Evolutionary conservation across 1,140 invertebrate genomes (phyloP).

Genomic region (Coptotermes formosanus): DNA sequence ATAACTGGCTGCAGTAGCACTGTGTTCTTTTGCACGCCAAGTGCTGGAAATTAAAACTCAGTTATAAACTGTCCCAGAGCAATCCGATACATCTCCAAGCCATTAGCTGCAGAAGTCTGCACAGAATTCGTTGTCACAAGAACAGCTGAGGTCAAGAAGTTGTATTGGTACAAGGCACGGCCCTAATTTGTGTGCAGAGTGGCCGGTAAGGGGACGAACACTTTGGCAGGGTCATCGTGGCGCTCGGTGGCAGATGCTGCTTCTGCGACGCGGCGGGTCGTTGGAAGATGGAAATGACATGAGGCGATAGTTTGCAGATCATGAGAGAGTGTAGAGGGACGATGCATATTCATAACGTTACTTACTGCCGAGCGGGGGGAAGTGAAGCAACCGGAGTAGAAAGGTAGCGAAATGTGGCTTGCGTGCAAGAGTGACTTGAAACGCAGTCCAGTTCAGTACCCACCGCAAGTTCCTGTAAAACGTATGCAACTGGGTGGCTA

Average conservation of each 20-base stretch:
- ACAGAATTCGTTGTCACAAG: background rate
- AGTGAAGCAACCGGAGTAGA: no score
- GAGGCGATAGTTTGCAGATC: conserved; percentile 4
- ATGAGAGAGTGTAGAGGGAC: background rate
- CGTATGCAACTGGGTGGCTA: no score
- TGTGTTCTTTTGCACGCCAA: no score
- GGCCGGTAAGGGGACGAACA: background rate
- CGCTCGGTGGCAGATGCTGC: background rate
- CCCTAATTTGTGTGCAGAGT: background rate
- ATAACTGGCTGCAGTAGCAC: no score
- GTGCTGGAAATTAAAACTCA: no score
- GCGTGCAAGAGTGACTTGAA: background rate
- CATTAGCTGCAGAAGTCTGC: no score
- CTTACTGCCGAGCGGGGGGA: background rate
- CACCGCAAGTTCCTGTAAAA: no score
- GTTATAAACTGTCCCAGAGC: no score
- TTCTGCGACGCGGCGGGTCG: background rate
- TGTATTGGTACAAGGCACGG: background rate
- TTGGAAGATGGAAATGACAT: background rate
- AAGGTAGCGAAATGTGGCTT: background rate
- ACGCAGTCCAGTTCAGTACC: no score
- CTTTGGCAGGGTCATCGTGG: background rate
- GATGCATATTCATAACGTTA: background rate
- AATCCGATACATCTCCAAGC: no score
- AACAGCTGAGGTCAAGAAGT: background rate